phyloP scores from a whole-genome alignment of 2,797 vertebrate species.

The Cryptoprocta ferox region DNA sequence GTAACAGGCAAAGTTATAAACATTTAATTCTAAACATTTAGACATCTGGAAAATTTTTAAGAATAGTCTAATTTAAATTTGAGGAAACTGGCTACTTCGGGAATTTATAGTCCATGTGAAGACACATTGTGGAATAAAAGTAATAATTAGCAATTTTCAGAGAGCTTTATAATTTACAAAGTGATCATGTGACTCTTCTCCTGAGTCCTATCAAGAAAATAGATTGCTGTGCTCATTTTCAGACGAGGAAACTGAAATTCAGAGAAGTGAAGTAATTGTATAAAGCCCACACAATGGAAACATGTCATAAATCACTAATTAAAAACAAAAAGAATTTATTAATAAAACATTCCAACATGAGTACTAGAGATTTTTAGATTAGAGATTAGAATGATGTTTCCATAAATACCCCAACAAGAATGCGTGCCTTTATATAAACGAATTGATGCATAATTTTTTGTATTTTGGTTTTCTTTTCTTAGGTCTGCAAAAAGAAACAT shows the following conservation, averaged over 20 bases:
- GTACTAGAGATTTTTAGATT: conserved; percentile 40
- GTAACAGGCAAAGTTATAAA: neutral
- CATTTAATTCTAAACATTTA: neutral
- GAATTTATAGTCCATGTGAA: neutral
- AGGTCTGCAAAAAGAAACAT: conserved; percentile 1
- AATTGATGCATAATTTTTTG: neutral
- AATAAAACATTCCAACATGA: conserved; percentile 42
- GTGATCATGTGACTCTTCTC: neutral
- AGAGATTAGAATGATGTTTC: conserved; percentile 19
- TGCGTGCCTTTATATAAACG: neutral
- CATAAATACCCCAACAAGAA: conserved; percentile 26
- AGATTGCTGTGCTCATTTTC: neutral
- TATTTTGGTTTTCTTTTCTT: conserved; percentile 32
- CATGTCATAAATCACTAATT: conserved; percentile 51
- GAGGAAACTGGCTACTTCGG: neutral
- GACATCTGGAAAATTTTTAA: neutral
- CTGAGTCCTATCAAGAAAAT: conserved; percentile 18
- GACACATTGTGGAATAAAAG: neutral
- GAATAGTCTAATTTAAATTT: conserved; percentile 29
- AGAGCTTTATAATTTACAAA: conserved; percentile 54
- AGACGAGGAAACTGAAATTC: conserved; percentile 4
- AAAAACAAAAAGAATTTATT: conserved; percentile 46
- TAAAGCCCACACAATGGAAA: conserved; percentile 1
- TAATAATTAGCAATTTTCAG: conserved; percentile 7
- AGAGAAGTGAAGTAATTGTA: conserved; percentile 29